Percentiles rank a stretch among this genome's conserved stretches.
Evolutionary conservation across 2,888 invertebrate genomes (phyloP).

Genomic region (Tachina fera): DNA sequence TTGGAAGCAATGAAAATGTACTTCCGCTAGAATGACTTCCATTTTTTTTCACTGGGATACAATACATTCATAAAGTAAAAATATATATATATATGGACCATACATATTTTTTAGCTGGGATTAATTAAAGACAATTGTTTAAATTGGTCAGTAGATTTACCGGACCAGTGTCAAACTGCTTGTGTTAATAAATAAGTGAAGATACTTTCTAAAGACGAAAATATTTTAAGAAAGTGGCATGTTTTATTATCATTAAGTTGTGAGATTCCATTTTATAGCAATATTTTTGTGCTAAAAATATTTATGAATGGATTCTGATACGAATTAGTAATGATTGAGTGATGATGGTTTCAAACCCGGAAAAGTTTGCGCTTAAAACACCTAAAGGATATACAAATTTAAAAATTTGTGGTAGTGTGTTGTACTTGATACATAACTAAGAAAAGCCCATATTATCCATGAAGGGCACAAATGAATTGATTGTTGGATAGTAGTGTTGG

Average conservation of each 20-base stretch:
- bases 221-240: slow-evolving; percentile 13
- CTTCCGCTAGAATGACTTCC: no score
- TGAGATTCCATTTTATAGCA: slow-evolving; percentile 63
- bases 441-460: slow-evolving; percentile 56
- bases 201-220: background rate
- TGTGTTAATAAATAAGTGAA: background rate
- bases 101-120: no score
- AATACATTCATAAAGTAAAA: no score
- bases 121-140: no score
- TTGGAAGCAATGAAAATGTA: no score
- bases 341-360: slow-evolving; percentile 22
- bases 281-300: slow-evolving; percentile 40
- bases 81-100: no score
- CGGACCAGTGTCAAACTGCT: no score
- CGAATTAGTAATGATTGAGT: slow-evolving; percentile 48
- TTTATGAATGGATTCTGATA: slow-evolving; percentile 27
- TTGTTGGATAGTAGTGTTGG: background rate
- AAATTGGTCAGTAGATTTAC: no score
- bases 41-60: no score
- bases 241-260: slow-evolving; percentile 48
- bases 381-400: background rate
- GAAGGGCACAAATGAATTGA: background rate
- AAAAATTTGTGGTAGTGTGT: background rate
- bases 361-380: slow-evolving; percentile 28
- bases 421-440: slow-evolving; percentile 35